A percentile compares a stretch with the other conserved stretches of the same genome.
Conservation (phyloP, 2,888 invertebrate species). For the Saturnia pavonia region DNA sequence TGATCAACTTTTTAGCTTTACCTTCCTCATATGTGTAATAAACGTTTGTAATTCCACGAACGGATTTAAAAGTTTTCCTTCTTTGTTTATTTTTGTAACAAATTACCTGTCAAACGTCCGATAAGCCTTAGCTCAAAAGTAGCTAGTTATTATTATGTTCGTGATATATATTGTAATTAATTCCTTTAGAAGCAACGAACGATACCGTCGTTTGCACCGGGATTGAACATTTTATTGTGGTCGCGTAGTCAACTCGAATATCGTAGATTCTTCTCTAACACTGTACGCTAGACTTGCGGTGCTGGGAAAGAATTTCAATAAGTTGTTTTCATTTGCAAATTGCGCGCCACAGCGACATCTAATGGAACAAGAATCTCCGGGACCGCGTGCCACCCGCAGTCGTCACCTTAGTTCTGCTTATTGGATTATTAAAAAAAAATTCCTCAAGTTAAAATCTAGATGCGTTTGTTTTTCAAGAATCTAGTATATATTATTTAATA, state of each 20-base stretch:
- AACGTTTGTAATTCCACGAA: constrained; percentile 22
- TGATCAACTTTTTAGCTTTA: constrained; percentile 22
- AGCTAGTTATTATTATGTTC: background rate
- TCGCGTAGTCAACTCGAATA: constrained; percentile 53
- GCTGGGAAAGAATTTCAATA: constrained; percentile 79
- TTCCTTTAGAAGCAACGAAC: background rate
- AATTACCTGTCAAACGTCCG: background rate
- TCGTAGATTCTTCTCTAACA: constrained; percentile 48
- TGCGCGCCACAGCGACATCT: constrained; percentile 75
- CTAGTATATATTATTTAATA: too few species aligned
- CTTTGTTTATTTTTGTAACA: constrained; percentile 28
- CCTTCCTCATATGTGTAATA: constrained; percentile 20
- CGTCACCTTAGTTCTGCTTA: constrained; percentile 49
- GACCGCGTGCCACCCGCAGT: constrained; percentile 55
- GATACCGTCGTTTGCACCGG: background rate
- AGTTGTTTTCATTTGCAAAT: constrained; percentile 82
- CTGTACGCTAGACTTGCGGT: constrained; percentile 49
- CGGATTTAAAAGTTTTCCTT: constrained; percentile 26
- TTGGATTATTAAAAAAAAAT: constrained; percentile 63
- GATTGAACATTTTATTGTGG: constrained; percentile 15
- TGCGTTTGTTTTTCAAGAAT: background rate
- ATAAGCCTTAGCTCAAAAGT: background rate
- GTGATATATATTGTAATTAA: background rate
- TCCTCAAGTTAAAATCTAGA: background rate
- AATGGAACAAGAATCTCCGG: constrained; percentile 76